These are phyloP conservation scores for Sinosuthora webbiana DNA, from an alignment of 2,113 vertebrate species.

Conservation along the genomic window DNA sequence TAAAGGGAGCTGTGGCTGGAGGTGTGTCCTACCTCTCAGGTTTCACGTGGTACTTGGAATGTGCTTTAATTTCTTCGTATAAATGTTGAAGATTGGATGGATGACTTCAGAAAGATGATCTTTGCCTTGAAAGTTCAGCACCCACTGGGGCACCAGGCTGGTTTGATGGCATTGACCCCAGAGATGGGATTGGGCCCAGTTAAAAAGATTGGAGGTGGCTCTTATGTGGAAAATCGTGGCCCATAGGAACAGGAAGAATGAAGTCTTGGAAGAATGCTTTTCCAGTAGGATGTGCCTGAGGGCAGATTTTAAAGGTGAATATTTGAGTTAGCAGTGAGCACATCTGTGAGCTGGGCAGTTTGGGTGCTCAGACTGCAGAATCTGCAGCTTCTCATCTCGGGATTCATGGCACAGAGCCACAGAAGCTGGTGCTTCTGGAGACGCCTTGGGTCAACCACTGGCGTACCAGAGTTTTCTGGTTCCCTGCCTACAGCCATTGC, in stretches of 20 bases:
- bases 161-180: background rate
- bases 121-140: background rate
- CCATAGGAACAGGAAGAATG: background rate
- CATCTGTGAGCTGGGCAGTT: background rate
- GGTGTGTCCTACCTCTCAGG: background rate
- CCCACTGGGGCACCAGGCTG: background rate
- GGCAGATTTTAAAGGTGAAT: background rate
- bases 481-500: background rate
- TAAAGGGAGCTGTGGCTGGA: background rate
- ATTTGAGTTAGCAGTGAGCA: background rate
- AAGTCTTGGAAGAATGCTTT: background rate
- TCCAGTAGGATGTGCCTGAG: background rate
- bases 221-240: background rate
- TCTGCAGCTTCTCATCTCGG: background rate
- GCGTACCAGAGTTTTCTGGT: background rate
- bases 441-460: background rate
- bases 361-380: background rate
- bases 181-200: background rate
- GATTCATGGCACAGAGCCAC: background rate
- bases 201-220: background rate
- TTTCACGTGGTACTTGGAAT: rapidly evolving
- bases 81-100: background rate
- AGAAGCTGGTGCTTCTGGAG: background rate
- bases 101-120: background rate
- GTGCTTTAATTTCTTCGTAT: background rate